phyloP scores from a whole-genome alignment of 2,888 invertebrate species.

The Actias luna region DNA sequence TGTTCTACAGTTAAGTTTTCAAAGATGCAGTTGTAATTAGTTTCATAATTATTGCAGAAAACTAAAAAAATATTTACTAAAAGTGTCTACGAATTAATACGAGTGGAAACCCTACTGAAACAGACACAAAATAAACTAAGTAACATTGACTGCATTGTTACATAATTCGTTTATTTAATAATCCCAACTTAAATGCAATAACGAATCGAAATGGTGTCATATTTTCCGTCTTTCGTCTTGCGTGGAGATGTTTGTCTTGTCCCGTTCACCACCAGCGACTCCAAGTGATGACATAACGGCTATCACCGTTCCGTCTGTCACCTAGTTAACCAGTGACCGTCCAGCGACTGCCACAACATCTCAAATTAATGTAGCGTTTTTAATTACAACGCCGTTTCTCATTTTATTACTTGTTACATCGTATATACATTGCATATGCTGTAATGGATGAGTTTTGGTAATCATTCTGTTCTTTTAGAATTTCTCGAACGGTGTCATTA shows the following conservation, averaged over 20 bases:
- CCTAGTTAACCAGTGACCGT: not conserved
- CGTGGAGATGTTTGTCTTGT: not conserved
- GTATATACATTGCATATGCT: not conserved
- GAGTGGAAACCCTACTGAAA: too few species aligned
- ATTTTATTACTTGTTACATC: not conserved
- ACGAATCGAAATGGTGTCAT: not conserved
- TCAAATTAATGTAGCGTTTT: slow-evolving; percentile 2
- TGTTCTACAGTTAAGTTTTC: too few species aligned
- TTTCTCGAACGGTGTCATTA: too few species aligned
- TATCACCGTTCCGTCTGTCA: not conserved
- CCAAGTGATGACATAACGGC: not conserved
- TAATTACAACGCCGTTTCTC: not conserved
- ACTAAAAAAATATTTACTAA: too few species aligned
- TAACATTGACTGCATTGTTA: too few species aligned
- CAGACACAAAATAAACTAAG: too few species aligned
- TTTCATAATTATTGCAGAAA: too few species aligned
- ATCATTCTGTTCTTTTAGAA: not conserved
- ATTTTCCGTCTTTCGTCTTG: not conserved
- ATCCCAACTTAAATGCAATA: not conserved
- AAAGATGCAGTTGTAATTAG: too few species aligned
- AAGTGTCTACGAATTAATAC: too few species aligned
- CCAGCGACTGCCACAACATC: not conserved
- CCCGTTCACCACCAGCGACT: not conserved
- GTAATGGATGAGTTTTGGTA: not conserved
- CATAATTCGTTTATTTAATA: too few species aligned